Base-by-base conservation (phyloP, 1,140 invertebrate species). In the Cydia splendana region DNA sequence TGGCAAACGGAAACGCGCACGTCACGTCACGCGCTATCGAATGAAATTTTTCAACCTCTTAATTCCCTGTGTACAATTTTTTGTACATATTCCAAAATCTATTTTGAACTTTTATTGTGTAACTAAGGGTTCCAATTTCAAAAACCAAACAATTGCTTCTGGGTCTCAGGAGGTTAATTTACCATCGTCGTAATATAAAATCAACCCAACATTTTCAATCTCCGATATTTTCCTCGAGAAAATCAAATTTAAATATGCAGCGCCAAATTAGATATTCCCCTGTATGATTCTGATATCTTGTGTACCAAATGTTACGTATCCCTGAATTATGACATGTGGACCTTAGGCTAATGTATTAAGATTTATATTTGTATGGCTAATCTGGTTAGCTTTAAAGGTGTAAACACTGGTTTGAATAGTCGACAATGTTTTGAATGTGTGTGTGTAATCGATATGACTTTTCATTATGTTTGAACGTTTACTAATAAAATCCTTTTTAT, bases 221-320 rank as follows among this genome's bases (percentile, higher is more conserved):
- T 57, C 7, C 53, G 12, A 57, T 57, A 57, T 57, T 57, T 57
- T 18, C 53, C 53, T 57, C 53, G 7, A 57, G 53, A 9, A 57
- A 20, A 57, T 57, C n/a, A 18, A 18, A 18, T 57, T 57, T 57
- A 18, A 57, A 57, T 10, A 57, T 57, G 53, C 53, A 18, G 5
- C 53, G 53, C 4, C 15, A 57, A 57, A 57, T 57, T 57, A 57
- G n/a, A 57, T 57, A 57, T 57, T 57, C 53, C 53, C n/a, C 53
- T 18, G 45, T 15, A 48, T 15, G 45, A 48, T 48, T 57, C n/a
- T 18, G 53, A 57, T 57, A 57, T 57, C 53, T 57, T 57, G 15
- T 57, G 3, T 18, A 15, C 45, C 53, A 57, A 18, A 57, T 57
- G 53, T 57, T 18, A 57, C n/a, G 6, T 18, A 57, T 18, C 15